Evolutionary conservation across 2,888 invertebrate genomes (phyloP), one percentile per base, ranked within the genome.

Genomic region (Leptinotarsa juncta): DNA sequence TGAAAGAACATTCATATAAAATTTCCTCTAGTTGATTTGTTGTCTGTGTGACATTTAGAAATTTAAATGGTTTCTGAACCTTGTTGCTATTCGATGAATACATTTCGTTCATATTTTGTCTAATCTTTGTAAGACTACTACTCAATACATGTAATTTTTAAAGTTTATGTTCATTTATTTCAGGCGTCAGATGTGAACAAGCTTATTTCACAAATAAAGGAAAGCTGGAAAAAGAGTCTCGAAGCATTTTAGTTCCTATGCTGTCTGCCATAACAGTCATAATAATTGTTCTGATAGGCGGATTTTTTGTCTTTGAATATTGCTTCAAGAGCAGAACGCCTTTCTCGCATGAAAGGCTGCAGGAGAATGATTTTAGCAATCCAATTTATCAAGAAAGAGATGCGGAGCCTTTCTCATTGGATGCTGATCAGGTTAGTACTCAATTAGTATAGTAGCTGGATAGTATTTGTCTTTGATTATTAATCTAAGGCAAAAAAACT

Each of bases 351-450:
- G 93, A 94, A 76, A 90, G 95, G 15, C 92, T 96, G 83, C 91
- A 94, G 74, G 95, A 96, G 88, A 95, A 94, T 88, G 94, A 96
- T 84, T 88, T 88, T 70, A 96, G 95, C 90, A 96, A 96, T 90
- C 96, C 96, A 48, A 95, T 96, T 93, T 96, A 95, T 88, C 91
- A 95, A 83, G 94, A 94, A 79, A 91, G 92, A 81, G 92, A 91
- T 77, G 91, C 91, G 26, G 91, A 91, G 78, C 89, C 90, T 2
- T 90, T 91, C 79, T 88, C 89, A 51, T 85, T 90, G 77, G 90
- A 91, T 81, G 89, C 92, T 53, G 92, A 93, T 83, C 92, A 91
- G 89, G 92, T 92, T 86, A 83, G 80, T 53, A 57, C 5, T 57
- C 12, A 14, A 23, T 20, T 15, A 51, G 15, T 51, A 14, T 3